phyloP scores from a whole-genome alignment of 1,140 invertebrate genomes.

The Nebria ingens region DNA sequence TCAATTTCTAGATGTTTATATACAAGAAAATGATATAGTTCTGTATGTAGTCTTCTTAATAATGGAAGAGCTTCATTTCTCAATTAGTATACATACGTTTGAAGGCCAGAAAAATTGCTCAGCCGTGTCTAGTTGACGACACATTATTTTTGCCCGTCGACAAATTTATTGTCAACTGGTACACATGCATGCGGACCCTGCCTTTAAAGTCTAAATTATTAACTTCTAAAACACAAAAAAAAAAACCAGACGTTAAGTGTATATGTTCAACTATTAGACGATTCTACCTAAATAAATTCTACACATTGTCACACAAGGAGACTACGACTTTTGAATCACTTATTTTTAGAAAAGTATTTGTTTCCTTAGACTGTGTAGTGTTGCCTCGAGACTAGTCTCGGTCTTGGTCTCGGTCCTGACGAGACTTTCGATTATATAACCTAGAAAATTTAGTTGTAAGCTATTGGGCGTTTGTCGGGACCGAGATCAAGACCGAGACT shows the following conservation, averaged over 20 bases:
- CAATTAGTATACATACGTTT: conserved; percentile 28
- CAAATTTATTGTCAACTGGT: background rate
- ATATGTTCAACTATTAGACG: background rate
- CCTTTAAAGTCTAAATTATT: background rate
- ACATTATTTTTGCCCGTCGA: background rate
- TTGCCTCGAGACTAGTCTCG: no score
- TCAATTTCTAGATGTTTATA: background rate
- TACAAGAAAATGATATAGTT: conserved; percentile 2
- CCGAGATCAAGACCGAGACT: no score
- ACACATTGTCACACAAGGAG: no score
- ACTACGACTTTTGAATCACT: no score
- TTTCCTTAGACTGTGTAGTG: no score
- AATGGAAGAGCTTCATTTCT: conserved; percentile 20
- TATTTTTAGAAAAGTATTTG: no score
- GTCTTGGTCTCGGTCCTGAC: no score
- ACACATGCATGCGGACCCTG: conserved; percentile 3
- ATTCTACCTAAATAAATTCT: no score
- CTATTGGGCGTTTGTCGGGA: no score
- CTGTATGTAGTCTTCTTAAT: conserved; percentile 11
- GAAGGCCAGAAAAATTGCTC: conserved; percentile 29
- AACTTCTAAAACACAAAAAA: background rate
- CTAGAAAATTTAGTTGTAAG: no score
- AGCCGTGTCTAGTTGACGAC: conserved; percentile 18
- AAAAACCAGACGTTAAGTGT: background rate
- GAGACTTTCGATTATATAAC: no score